A percentile compares a stretch with the other conserved stretches of the same genome.
Conservation (phyloP, 2,797 vertebrate genomes). For the Pithecia hirsuta region DNA sequence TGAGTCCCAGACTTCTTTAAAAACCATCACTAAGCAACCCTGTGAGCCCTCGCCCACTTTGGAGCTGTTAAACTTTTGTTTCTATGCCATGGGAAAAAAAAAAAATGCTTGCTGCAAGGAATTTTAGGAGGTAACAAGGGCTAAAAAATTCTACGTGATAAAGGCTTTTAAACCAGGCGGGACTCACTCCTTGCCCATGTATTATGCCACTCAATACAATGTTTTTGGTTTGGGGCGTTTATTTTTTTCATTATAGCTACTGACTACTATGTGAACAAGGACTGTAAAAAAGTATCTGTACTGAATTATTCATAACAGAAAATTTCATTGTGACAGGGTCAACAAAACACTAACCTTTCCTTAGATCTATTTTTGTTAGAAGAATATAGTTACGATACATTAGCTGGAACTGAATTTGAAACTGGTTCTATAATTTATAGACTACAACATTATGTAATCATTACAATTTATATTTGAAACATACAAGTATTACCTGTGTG, state of each 20-base stretch:
- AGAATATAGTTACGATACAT: background rate
- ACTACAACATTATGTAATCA: background rate
- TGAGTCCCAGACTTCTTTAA: constrained; percentile 56
- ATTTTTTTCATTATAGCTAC: constrained; percentile 24
- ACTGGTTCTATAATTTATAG: constrained; percentile 39
- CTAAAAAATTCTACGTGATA: constrained; percentile 27
- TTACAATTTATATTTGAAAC: constrained; percentile 10
- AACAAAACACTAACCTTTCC: constrained; percentile 48
- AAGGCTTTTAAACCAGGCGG: constrained; percentile 30
- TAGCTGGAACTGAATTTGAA: constrained; percentile 20
- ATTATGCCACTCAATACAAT: background rate
- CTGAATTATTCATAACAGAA: constrained; percentile 74
- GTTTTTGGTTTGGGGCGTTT: background rate
- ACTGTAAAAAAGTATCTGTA: constrained; percentile 31
- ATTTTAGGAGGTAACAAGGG: constrained; percentile 58
- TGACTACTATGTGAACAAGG: constrained; percentile 42
- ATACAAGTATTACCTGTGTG: background rate
- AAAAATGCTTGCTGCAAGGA: constrained; percentile 61
- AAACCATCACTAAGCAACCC: constrained; percentile 68
- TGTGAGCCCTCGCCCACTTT: constrained; percentile 51
- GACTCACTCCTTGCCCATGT: constrained; percentile 47
- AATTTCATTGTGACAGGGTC: constrained; percentile 65
- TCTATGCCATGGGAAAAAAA: constrained; percentile 74
- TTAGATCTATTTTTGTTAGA: constrained; percentile 54
- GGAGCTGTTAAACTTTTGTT: constrained; percentile 70